Conservation (phyloP, 2,797 vertebrate genomes). For the Anolis apletophallus region DNA sequence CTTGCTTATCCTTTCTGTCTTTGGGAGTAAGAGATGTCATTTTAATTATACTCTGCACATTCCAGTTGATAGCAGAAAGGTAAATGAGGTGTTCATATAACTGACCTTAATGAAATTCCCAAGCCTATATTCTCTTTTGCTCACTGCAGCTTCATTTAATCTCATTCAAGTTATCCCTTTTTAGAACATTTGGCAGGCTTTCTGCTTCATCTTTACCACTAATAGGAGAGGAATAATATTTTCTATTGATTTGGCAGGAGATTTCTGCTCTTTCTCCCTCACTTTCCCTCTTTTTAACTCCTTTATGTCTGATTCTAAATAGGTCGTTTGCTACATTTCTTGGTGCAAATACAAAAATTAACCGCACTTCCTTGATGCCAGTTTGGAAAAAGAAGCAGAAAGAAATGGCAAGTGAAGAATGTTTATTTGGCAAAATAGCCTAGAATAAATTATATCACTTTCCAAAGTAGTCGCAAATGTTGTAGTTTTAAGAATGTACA, state of each 20-base stretch:
- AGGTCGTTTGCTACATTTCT: not conserved
- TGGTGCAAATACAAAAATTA: not conserved
- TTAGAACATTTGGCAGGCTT: conserved; percentile 15
- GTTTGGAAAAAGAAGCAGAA: not conserved
- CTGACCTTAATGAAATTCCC: conserved; percentile 41
- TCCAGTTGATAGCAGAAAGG: conserved; percentile 26
- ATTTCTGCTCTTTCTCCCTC: fast-evolving
- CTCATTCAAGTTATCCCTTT: conserved; percentile 14
- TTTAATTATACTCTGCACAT: conserved; percentile 52
- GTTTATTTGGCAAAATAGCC: not conserved
- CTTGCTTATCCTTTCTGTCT: conserved; percentile 17
- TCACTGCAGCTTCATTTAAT: conserved; percentile 32
- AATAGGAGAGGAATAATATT: not conserved
- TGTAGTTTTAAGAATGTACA: not conserved
- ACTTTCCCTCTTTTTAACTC: not conserved
- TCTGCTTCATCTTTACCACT: conserved; percentile 21
- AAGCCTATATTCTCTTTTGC: conserved; percentile 27
- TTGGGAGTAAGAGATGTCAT: conserved; percentile 35
- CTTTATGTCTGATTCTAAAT: not conserved
- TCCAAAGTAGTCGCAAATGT: not conserved
- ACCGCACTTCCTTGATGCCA: not conserved
- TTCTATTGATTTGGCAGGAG: not conserved
- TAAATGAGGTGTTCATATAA: conserved; percentile 46
- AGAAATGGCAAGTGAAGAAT: not conserved
- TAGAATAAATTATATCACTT: conserved; percentile 10